phyloP scores from a whole-genome alignment of 2,888 invertebrate species.

The Phengaris alcon region DNA sequence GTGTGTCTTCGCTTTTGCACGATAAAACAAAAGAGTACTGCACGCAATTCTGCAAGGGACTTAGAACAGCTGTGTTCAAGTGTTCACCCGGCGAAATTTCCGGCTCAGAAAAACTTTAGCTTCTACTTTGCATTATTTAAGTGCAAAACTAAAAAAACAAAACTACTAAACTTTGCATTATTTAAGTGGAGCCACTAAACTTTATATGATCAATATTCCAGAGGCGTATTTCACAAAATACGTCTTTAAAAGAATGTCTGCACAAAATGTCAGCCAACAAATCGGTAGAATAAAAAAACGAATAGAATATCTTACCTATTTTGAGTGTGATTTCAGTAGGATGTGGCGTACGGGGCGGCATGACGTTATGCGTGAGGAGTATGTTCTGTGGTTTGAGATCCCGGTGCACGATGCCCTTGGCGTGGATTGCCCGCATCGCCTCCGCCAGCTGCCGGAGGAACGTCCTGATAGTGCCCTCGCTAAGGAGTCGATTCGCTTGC shows the following conservation, averaged over 20 bases:
- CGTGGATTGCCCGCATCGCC: slow-evolving; percentile 98
- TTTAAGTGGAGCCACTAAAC: not conserved
- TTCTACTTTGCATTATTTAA: not conserved
- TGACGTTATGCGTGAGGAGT: slow-evolving; percentile 90
- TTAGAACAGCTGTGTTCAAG: slow-evolving; percentile 1
- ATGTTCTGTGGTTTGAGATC: slow-evolving; percentile 99
- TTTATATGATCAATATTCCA: not conserved
- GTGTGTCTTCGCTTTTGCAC: too few relatives aligned
- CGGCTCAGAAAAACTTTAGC: slow-evolving; percentile 14
- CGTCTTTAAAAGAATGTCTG: not conserved
- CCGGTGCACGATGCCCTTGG: slow-evolving; percentile 98
- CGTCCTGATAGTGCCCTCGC: slow-evolving; percentile 97
- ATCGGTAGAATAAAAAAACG: not conserved
- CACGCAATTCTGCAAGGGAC: not conserved
- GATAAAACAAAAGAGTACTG: not conserved
- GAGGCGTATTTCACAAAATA: not conserved
- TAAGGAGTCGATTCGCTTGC: slow-evolving; percentile 93
- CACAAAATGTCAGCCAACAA: not conserved
- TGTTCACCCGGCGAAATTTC: not conserved
- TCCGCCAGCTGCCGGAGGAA: slow-evolving; percentile 97
- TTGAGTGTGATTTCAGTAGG: slow-evolving; percentile 94
- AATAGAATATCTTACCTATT: slow-evolving; percentile 80
- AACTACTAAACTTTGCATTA: slow-evolving; percentile 11
- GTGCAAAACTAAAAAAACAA: too few relatives aligned
- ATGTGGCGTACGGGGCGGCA: slow-evolving; percentile 81